Evolutionary conservation across 2,113 vertebrate species (phyloP).

Genomic region (Thamnophis sirtalis): DNA sequence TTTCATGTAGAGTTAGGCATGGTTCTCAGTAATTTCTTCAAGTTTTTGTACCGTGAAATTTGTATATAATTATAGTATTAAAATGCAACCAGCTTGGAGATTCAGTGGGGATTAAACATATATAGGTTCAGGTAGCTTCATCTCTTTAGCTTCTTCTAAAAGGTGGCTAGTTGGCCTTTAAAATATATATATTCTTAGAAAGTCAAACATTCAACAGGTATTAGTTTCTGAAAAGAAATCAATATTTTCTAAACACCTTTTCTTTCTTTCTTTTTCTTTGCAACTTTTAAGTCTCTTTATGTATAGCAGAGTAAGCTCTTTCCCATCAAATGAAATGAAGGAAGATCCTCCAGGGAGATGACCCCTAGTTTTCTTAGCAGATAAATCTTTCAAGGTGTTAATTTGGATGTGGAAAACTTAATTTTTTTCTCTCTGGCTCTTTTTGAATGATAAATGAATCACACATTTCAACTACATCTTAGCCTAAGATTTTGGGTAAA

Average conservation of each 20-base stretch:
- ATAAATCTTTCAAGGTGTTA: not conserved
- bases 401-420: not conserved
- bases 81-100: not conserved
- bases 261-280: not conserved
- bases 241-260: not conserved
- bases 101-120: not conserved
- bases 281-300: not conserved
- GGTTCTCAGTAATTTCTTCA: not conserved
- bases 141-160: not conserved
- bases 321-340: not conserved
- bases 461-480: not conserved
- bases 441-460: not conserved
- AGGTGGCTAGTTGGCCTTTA: not conserved
- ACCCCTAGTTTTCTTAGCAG: not conserved
- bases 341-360: not conserved
- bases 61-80: not conserved
- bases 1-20: not conserved
- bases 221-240: not conserved
- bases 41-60: not conserved
- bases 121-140: not conserved
- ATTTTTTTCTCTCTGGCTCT: not conserved
- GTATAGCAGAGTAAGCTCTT: not conserved
- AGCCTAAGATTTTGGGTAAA: not conserved
- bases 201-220: not conserved
- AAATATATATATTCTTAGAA: not conserved